Conservation (phyloP, 2,113 vertebrate genomes). For the Coptodon bakossiorum region DNA sequence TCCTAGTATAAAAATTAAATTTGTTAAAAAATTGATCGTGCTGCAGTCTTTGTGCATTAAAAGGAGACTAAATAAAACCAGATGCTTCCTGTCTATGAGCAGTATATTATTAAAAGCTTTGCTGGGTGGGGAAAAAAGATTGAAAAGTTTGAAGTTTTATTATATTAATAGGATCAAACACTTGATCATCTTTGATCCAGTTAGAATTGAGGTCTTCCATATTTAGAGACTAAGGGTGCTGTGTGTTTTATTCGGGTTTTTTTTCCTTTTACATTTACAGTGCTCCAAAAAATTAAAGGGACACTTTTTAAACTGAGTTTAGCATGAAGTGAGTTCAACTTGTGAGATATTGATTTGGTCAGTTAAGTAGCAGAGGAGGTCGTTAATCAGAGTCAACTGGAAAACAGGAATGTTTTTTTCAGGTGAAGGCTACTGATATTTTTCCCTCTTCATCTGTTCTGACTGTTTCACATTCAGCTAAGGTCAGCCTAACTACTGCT, state of each 20-base stretch:
- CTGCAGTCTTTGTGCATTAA: background rate
- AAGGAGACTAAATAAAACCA: rapidly evolving
- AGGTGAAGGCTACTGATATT: background rate
- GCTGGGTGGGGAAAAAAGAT: rapidly evolving
- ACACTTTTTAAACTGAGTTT: background rate
- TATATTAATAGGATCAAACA: rapidly evolving
- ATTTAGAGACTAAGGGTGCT: background rate
- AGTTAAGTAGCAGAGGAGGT: background rate
- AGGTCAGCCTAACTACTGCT: background rate
- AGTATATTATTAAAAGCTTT: rapidly evolving
- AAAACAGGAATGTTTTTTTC: background rate
- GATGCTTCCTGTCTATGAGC: background rate
- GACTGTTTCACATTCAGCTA: background rate
- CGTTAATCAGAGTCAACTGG: rapidly evolving
- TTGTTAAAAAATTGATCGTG: rapidly evolving
- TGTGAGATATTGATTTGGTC: background rate
- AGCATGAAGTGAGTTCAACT: background rate
- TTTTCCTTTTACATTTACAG: no score
- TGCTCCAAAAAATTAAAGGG: rapidly evolving
- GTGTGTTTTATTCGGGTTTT: no score
- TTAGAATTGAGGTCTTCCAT: background rate
- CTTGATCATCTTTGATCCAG: background rate
- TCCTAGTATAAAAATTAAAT: rapidly evolving
- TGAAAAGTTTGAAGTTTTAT: background rate
- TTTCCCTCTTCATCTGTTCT: background rate